Base-by-base conservation (phyloP, 92 coral and sea anemone species). In the Hydrozoanthus gracilis region DNA sequence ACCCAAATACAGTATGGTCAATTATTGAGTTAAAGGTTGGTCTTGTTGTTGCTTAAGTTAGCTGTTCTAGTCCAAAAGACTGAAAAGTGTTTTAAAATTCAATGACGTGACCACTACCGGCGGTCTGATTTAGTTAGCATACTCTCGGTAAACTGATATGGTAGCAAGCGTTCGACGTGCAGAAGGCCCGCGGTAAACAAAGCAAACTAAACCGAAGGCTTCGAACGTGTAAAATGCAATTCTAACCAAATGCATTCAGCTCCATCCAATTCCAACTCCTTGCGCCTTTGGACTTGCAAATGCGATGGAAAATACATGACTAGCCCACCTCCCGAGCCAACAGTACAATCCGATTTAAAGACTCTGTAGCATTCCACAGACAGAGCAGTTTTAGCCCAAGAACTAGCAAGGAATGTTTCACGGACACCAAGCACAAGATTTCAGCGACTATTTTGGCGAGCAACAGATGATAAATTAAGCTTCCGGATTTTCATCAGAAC, bases 231-330 rank as follows among this genome's bases (percentile, higher is more conserved):
- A 27, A 71, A 71, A 71, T 71, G 75, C 50, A 71, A 71, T 71
- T 71, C 75, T 27, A 71, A 71, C 75, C 75, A 71, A 71, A 71
- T 71, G n/a, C 75, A 71, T 71, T 71, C 75, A 71, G 39, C 75
- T 71, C 75, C 51, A 27, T 61, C 75, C 6, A 39, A 27, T 39
- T 71, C 44, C 75, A 35, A 71, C 27, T 71, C 44, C 75, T 71
- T 71, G 44, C 75, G 75, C 10, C 75, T 71, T 27, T 51, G 27
- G 50, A 71, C 75, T 71, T 17, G 75, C 75, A 71, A 71, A 27
- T 71, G 75, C 51, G 75, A 71, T 71, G 75, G 75, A 71, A 71
- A n/a, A 71, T n/a, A 71, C 75, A 71, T 27, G 39, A 71, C 44
- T 71, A 71, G 75, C 51, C 75, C 51, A 27, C 75, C 75, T 71